Percentiles rank a stretch among this genome's conserved stretches.
These are phyloP conservation scores for Centropus unirufus DNA, from an alignment of 2,113 vertebrate species.

Conservation along the genomic window DNA sequence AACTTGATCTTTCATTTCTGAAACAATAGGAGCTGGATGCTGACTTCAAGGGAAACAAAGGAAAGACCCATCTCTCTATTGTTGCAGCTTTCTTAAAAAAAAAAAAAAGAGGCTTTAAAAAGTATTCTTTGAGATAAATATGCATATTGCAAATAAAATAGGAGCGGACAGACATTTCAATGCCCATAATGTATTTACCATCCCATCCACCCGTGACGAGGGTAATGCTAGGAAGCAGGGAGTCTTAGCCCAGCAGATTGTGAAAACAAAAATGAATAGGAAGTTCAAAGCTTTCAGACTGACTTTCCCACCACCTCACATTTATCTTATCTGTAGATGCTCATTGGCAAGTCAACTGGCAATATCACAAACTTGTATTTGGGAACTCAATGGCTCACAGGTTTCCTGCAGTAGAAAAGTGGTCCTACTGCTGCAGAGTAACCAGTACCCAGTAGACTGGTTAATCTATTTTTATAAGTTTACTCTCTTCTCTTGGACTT, in stretches of 20 bases:
- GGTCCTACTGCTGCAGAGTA: background rate
- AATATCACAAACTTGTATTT: background rate
- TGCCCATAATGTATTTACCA: background rate
- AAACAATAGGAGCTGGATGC: conserved; percentile 30
- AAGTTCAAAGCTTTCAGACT: background rate
- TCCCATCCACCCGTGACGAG: background rate
- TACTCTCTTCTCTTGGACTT: background rate
- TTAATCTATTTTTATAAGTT: background rate
- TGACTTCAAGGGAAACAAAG: background rate
- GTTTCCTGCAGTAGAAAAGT: background rate
- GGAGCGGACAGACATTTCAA: background rate
- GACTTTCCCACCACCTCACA: background rate
- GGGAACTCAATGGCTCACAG: background rate
- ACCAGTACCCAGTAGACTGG: background rate
- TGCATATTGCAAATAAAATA: background rate
- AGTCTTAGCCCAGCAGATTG: background rate
- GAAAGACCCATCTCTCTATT: conserved; percentile 16
- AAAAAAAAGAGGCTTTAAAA: background rate
- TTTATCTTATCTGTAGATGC: background rate
- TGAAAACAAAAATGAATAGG: background rate
- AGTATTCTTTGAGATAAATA: background rate
- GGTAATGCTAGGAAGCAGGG: background rate
- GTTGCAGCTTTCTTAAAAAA: background rate
- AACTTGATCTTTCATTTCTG: conserved; percentile 7
- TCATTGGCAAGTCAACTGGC: background rate